phyloP scores from a whole-genome alignment of 2,113 vertebrate genomes.

The Rhinogobius similis region DNA sequence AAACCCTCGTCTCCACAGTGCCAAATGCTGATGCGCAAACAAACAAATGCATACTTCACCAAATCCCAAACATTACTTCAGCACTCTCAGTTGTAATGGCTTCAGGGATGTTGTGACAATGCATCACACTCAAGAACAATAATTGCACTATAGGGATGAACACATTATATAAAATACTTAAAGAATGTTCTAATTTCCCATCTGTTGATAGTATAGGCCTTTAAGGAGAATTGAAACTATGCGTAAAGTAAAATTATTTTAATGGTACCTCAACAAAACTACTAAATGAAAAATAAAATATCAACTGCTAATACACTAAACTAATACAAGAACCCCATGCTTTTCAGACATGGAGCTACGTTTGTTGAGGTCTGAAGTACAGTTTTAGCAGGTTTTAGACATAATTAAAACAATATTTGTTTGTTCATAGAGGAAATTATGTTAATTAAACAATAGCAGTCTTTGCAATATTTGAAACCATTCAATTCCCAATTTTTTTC shows the following conservation, averaged over 20 bases:
- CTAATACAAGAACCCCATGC: too few relatives aligned
- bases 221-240: not conserved
- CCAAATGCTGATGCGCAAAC: slow-evolving; percentile 50
- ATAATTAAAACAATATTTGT: too few relatives aligned
- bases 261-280: too few relatives aligned
- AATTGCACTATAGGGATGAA: not conserved
- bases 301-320: too few relatives aligned
- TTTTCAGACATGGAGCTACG: too few relatives aligned
- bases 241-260: not conserved
- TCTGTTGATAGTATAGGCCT: not conserved
- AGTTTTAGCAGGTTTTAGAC: too few relatives aligned
- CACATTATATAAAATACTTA: not conserved
- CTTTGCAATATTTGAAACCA: too few relatives aligned
- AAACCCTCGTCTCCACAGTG: slow-evolving; percentile 52
- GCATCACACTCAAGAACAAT: slow-evolving; percentile 8
- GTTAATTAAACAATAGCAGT: too few relatives aligned
- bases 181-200: not conserved
- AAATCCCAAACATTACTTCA: slow-evolving; percentile 16
- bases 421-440: too few relatives aligned
- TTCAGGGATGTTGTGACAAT: slow-evolving; percentile 12
- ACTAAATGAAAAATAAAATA: too few relatives aligned
- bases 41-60: slow-evolving; percentile 31
- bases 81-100: slow-evolving; percentile 9
- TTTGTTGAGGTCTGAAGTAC: too few relatives aligned
- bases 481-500: too few relatives aligned